Evolutionary conservation across 2,797 vertebrate species (phyloP).

Genomic region (Macropus fuliginosus): DNA sequence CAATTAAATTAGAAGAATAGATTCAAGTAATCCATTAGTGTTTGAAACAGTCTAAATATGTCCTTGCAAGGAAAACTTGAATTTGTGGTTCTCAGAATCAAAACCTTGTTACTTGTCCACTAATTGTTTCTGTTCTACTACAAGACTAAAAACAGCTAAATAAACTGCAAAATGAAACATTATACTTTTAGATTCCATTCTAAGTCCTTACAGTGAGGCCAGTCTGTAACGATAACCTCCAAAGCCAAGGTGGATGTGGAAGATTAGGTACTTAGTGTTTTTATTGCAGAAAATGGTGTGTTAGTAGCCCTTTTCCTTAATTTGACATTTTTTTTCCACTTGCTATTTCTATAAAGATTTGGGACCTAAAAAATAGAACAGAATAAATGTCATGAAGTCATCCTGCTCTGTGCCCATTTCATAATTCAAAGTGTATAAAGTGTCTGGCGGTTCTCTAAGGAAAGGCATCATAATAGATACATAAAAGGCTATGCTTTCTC

Average conservation of each 20-base stretch:
- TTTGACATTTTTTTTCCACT: not conserved
- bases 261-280: accelerated
- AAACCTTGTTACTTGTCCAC: not conserved
- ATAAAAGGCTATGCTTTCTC: not conserved
- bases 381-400: not conserved
- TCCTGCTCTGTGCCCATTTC: not conserved
- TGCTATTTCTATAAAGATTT: constrained; percentile 33
- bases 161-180: accelerated
- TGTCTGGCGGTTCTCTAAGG: not conserved
- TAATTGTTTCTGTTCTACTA: no score
- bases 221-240: not conserved
- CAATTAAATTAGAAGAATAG: no score
- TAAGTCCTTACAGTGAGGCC: accelerated
- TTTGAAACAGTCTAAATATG: not conserved
- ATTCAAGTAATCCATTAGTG: not conserved
- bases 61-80: not conserved
- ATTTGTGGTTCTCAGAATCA: not conserved
- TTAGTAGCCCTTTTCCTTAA: not conserved
- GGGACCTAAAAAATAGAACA: not conserved
- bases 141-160: not conserved
- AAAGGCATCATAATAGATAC: not conserved
- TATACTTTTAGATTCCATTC: not conserved
- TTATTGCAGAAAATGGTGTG: not conserved
- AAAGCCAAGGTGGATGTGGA: not conserved
- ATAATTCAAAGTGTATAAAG: accelerated